phyloP scores from a whole-genome alignment of 2,797 vertebrate genomes.

The Spatula versicolor region DNA sequence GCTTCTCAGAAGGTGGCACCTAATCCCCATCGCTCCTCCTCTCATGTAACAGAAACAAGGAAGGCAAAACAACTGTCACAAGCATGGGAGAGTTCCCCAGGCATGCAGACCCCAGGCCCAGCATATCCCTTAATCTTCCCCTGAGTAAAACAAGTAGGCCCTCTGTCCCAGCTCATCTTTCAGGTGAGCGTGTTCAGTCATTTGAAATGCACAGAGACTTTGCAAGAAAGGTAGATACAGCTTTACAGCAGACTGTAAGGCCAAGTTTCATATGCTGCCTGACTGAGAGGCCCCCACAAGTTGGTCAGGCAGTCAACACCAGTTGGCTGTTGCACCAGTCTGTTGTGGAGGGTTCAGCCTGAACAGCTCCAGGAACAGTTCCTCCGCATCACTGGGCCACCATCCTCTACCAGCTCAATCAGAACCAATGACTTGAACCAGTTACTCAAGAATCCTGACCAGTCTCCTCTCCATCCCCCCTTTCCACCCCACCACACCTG shows the following conservation, averaged over 20 bases:
- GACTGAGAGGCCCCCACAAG: fast-evolving
- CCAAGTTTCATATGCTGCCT: not conserved
- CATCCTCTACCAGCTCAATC: not conserved
- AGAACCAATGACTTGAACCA: fast-evolving
- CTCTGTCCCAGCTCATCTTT: not conserved
- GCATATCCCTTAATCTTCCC: not conserved
- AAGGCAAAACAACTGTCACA: not conserved
- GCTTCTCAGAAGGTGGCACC: not conserved
- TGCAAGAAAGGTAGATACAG: not conserved
- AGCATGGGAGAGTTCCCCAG: not conserved
- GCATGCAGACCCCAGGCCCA: not conserved
- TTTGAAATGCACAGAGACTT: not conserved
- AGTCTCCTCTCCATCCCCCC: not conserved
- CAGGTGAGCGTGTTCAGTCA: not conserved
- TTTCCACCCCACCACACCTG: too few relatives aligned
- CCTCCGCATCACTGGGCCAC: not conserved
- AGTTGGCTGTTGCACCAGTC: not conserved
- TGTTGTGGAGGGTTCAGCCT: not conserved
- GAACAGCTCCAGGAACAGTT: not conserved
- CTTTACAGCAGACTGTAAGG: not conserved
- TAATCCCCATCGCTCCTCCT: not conserved
- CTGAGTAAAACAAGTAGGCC: not conserved
- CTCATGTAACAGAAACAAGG: not conserved
- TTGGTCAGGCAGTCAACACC: fast-evolving
- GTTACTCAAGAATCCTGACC: not conserved